Evolutionary conservation across 1,140 invertebrate species (phyloP), one percentile per base, ranked within the genome.

Genomic region (Drosophila suzukii): DNA sequence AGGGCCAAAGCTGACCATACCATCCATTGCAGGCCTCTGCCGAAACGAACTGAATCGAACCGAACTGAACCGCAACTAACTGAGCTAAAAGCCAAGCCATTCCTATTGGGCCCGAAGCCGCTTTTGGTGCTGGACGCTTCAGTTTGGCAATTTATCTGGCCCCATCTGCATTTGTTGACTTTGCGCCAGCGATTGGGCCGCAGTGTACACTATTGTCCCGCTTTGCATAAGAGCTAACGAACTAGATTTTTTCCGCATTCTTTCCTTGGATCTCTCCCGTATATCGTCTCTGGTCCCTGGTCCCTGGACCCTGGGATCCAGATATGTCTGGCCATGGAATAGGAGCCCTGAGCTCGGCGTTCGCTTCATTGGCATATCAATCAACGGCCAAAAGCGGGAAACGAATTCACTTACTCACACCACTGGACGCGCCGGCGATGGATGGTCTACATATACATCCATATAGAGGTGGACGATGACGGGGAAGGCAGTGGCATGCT

Each of bases 151-250:
- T 88, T 88, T 88, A 88, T 83, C 76, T 80, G 74, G 67, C 59
- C 56, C 75, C 67, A 89, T 88, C 83, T 89, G 83, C 84, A 89
- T 80, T 80, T 80, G 83, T 89, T 86, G 84, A 88, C 81, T 88
- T 82, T 86, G 58, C 61, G 75, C 83, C 78, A 51, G 57, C 65
- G 75, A 75, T 62, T 78, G 63, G 41, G 67, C 82, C 63, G 65
- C 70, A 72, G 74, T 88, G 71, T 82, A 66, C 81, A 76, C 82
- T 81, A 81, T 88, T 82, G 75, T 82, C 75, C 78, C 56, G 83
- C 75, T 85, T 85, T 88, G 83, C 83, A 88, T 88, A 85, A 82
- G 67, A 86, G 78, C 79, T 88, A 88, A 86, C 82, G 79, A 86
- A 88, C 82, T 85, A 86, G 74, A 75, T 88, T 86, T 88, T 82